Percentiles rank a stretch among this genome's conserved stretches.
Evolutionary conservation across 2,113 vertebrate genomes (phyloP).

Genomic region (Regulus satrapa): DNA sequence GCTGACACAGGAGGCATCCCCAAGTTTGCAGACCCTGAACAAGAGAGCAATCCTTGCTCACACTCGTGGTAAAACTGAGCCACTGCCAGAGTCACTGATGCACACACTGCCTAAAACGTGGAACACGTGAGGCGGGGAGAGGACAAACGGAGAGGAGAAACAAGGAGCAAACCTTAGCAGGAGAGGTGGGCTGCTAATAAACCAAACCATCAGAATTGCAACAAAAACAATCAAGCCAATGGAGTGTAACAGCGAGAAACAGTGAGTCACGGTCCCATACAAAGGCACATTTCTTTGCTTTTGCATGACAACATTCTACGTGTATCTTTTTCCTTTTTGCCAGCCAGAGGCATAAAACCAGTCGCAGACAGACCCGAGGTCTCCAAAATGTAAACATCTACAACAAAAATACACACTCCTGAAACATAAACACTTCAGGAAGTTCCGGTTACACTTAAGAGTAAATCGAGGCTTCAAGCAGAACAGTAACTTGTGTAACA

Average conservation of each 20-base stretch:
- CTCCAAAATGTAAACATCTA: constrained; percentile 37
- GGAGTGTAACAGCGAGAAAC: constrained; percentile 7
- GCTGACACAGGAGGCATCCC: fast-evolving
- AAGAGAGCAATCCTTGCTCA: background rate
- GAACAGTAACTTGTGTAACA: background rate
- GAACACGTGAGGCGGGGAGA: background rate
- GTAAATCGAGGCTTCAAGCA: background rate
- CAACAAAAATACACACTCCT: constrained; percentile 13
- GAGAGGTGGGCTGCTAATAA: background rate
- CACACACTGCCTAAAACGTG: background rate
- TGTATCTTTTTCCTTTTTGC: constrained; percentile 48
- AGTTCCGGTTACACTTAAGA: constrained; percentile 32
- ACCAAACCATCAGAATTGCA: background rate
- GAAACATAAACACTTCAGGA: constrained; percentile 2
- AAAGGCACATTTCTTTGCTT: constrained; percentile 53
- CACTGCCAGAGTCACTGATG: background rate
- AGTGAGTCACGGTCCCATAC: constrained; percentile 21
- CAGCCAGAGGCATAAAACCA: constrained; percentile 60
- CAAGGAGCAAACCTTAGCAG: background rate
- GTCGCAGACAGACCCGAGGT: background rate
- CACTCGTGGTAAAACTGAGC: fast-evolving
- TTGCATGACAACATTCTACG: constrained; percentile 41
- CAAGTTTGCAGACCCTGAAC: background rate
- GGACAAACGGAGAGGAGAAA: background rate
- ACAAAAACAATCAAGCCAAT: constrained; percentile 23